These are phyloP conservation scores for Brachyalestes nurse DNA, from an alignment of 2,797 vertebrate genomes.

Conservation along the genomic window DNA sequence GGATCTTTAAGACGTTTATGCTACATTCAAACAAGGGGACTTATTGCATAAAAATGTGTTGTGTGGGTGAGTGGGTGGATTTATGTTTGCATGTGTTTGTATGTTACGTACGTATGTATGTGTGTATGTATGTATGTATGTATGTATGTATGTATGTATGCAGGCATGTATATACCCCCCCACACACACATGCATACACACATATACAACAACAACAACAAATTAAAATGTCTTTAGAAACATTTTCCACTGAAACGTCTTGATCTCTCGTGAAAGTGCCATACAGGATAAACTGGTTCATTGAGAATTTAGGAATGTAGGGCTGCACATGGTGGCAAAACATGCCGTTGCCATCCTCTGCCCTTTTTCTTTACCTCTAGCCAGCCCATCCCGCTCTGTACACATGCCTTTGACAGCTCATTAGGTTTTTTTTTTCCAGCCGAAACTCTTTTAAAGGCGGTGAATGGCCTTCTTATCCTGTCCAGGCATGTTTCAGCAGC, in stretches of 20 bases:
- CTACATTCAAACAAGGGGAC: too few relatives aligned
- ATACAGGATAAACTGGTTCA: background rate
- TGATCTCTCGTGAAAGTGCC: background rate
- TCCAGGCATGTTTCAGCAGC: constrained; percentile 27
- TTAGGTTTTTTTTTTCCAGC: constrained; percentile 4
- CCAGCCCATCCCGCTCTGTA: background rate
- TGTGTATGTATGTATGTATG: too few relatives aligned
- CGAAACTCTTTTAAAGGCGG: background rate
- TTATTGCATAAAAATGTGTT: too few relatives aligned
- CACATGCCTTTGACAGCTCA: background rate
- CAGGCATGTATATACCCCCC: too few relatives aligned
- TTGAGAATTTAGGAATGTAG: background rate
- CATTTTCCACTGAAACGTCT: background rate
- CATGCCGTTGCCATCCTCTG: background rate
- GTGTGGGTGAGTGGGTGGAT: too few relatives aligned
- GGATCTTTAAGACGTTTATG: too few relatives aligned
- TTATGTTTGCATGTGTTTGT: too few relatives aligned
- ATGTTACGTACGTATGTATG: too few relatives aligned
- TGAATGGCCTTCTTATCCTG: constrained; percentile 26
- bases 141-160: too few relatives aligned
- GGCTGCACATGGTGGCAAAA: background rate
- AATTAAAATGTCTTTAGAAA: background rate
- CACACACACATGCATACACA: too few relatives aligned
- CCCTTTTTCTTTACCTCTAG: background rate
- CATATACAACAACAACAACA: too few relatives aligned